Conservation (phyloP, 2,797 vertebrate genomes). For the Trachurus trachurus region DNA sequence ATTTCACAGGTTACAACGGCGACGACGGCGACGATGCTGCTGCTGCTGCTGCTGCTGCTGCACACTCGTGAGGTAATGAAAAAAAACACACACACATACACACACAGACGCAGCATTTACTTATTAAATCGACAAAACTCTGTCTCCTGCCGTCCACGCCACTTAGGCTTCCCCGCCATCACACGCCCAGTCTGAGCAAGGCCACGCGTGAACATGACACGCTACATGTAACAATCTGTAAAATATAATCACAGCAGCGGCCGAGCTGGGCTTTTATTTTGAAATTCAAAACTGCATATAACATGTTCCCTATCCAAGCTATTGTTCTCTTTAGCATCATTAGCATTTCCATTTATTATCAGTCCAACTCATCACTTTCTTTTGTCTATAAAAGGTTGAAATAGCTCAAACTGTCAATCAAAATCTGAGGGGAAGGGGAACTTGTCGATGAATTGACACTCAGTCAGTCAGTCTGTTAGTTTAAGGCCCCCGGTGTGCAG, state of each 20-base stretch:
- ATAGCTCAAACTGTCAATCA: too few species aligned
- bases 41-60: not conserved
- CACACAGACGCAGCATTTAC: slow-evolving; percentile 26
- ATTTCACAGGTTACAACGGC: slow-evolving; percentile 51
- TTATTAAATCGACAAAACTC: slow-evolving; percentile 33
- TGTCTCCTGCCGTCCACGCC: slow-evolving; percentile 21
- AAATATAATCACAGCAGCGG: not conserved
- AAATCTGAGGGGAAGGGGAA: too few species aligned
- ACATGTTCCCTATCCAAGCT: too few species aligned
- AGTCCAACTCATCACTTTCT: too few species aligned
- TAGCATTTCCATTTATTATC: too few species aligned
- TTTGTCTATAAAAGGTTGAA: too few species aligned
- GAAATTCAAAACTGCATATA: not conserved
- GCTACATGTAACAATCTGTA: not conserved
- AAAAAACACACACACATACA: slow-evolving; percentile 5
- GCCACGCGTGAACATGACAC: not conserved
- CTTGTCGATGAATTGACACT: too few species aligned
- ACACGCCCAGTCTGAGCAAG: not conserved
- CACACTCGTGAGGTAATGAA: slow-evolving; percentile 26
- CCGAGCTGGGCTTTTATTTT: not conserved
- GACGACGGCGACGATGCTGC: not conserved
- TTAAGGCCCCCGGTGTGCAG: too few species aligned
- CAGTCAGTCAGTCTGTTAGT: too few species aligned
- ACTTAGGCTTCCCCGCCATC: slow-evolving; percentile 17
- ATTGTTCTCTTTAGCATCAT: too few species aligned